Percentiles rank a stretch among this genome's conserved stretches.
Conservation (phyloP, 2,888 invertebrate genomes). For the Trisateles emortualis region DNA sequence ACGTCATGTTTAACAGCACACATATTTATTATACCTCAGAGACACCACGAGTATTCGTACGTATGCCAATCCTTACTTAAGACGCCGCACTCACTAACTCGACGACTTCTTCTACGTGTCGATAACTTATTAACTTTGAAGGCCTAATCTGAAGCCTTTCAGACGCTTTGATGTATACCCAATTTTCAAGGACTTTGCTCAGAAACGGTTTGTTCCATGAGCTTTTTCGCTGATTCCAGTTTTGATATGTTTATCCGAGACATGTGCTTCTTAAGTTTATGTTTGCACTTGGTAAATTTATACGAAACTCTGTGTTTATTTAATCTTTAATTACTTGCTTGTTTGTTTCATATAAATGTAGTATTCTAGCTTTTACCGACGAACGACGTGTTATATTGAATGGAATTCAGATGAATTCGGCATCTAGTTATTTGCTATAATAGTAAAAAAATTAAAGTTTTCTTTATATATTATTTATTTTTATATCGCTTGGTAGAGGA, state of each 20-base stretch:
- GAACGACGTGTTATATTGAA: too few relatives aligned
- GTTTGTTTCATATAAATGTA: background rate
- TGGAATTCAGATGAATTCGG: too few relatives aligned
- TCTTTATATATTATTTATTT: too few relatives aligned
- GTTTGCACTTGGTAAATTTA: background rate
- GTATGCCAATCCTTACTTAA: background rate
- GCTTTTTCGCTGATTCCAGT: background rate
- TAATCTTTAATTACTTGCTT: background rate
- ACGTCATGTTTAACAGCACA: constrained; percentile 47
- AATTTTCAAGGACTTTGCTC: background rate
- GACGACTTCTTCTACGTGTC: background rate
- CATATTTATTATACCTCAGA: constrained; percentile 46
- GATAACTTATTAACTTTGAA: background rate
- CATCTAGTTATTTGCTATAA: too few relatives aligned
- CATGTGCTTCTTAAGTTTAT: background rate
- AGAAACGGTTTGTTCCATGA: background rate
- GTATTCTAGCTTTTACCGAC: too few relatives aligned
- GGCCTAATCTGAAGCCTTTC: background rate
- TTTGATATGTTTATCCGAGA: background rate
- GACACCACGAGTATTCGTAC: too few relatives aligned
- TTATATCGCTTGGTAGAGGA: too few relatives aligned
- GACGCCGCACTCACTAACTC: background rate
- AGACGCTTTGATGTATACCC: background rate
- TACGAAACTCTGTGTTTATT: background rate
- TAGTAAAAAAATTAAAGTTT: too few relatives aligned